These are phyloP conservation scores for Cantharis nigra DNA, from an alignment of 2,888 invertebrate species.

Conservation along the genomic window DNA sequence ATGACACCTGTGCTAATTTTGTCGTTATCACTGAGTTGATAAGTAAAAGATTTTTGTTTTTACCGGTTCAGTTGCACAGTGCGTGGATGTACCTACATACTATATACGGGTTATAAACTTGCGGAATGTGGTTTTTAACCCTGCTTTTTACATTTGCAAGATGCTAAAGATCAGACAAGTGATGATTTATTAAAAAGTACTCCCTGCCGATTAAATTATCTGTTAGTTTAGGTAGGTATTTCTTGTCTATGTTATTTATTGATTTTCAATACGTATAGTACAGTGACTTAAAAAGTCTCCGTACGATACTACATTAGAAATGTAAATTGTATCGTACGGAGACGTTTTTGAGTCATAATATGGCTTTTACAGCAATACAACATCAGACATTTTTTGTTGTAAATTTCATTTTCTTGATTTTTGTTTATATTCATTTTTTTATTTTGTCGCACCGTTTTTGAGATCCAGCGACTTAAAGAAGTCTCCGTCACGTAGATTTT, in stretches of 20 bases:
- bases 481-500: no score
- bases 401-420: no score
- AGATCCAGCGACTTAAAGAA: no score
- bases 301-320: no score
- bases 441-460: no score
- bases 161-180: conserved; percentile 11
- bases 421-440: no score
- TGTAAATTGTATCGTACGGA: no score
- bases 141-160: conserved; percentile 8
- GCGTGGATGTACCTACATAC: conserved; percentile 18
- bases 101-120: conserved; percentile 22
- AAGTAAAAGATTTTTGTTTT: conserved; percentile 9
- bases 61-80: conserved; percentile 23
- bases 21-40: not conserved
- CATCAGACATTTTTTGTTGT: no score
- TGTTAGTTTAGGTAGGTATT: not conserved
- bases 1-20: not conserved
- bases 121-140: conserved; percentile 26
- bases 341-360: no score
- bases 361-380: no score
- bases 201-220: conserved; percentile 6
- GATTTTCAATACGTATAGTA: not conserved
- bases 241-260: conserved; percentile 1
- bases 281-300: no score
- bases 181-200: conserved; percentile 15